A percentile compares a stretch with the other conserved stretches of the same genome.
Evolutionary conservation across 30 jellyfish, hydroid and myxozoan species (phyloP).

Genomic region (Nemopilema nomurai): DNA sequence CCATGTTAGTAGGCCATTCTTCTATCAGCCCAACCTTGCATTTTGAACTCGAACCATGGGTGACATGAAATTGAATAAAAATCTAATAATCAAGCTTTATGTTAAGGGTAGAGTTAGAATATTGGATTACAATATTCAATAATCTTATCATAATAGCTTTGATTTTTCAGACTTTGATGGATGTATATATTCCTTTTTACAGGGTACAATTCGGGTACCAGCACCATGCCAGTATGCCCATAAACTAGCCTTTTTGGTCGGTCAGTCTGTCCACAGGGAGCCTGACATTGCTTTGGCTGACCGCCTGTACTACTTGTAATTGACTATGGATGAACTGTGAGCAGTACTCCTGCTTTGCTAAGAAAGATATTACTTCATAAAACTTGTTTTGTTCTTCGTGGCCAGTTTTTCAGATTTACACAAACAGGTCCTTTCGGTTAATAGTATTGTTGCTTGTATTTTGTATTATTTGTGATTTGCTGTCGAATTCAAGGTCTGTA

Average conservation of each 20-base stretch:
- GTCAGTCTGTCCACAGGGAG: slow-evolving; percentile 92
- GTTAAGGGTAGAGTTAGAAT: no score
- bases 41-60: no score
- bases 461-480: no score
- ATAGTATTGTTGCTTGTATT: not conserved
- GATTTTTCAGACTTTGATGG: not conserved
- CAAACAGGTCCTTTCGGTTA: not conserved
- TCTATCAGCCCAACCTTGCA: no score
- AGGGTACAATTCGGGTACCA: slow-evolving; percentile 99
- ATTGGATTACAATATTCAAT: no score
- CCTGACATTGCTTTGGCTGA: slow-evolving; percentile 87
- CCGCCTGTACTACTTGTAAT: slow-evolving; percentile 90
- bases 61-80: no score
- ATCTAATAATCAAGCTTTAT: no score
- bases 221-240: slow-evolving; percentile 99
- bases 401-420: not conserved
- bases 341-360: no score
- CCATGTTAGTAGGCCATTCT: no score
- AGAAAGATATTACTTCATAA: not conserved
- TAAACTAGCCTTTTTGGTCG: slow-evolving; percentile 94
- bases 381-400: not conserved
- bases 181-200: not conserved
- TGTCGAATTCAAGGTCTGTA: no score
- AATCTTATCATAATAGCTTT: no score
- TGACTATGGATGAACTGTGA: not conserved